Conservation (phyloP, 2,888 invertebrate genomes). For the Dione juno region DNA sequence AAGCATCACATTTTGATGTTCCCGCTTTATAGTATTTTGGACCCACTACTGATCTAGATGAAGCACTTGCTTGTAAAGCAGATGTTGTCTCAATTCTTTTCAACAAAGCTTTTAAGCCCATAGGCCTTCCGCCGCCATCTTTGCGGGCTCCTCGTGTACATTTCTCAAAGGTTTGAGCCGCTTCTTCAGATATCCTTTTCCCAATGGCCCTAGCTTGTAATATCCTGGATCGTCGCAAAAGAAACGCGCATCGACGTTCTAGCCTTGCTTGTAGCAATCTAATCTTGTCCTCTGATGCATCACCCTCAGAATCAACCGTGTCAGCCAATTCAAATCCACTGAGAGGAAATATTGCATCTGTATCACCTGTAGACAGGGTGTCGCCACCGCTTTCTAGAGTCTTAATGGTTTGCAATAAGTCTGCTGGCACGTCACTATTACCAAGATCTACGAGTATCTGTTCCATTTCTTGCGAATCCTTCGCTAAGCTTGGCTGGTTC, state of each 20-base stretch:
- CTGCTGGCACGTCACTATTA: constrained; percentile 84
- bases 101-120: constrained; percentile 73
- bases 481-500: constrained; percentile 81
- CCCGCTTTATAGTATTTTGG: constrained; percentile 77
- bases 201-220: constrained; percentile 90
- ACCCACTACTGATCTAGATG: constrained; percentile 65
- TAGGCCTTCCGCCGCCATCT: constrained; percentile 75
- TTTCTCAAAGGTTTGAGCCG: constrained; percentile 85
- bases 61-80: constrained; percentile 73
- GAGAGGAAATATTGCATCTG: constrained; percentile 78
- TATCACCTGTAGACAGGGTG: constrained; percentile 70
- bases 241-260: constrained; percentile 87
- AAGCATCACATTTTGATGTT: constrained; percentile 89
- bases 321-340: constrained; percentile 78
- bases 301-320: constrained; percentile 77
- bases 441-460: constrained; percentile 86
- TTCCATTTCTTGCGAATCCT: constrained; percentile 86
- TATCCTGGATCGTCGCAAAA: constrained; percentile 89
- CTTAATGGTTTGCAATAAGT: constrained; percentile 90
- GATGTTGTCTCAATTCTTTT: constrained; percentile 76
- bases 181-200: constrained; percentile 90
- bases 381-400: constrained; percentile 85
- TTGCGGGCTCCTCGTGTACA: constrained; percentile 88
- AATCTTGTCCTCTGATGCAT: constrained; percentile 80
- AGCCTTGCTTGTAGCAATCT: constrained; percentile 84